Percentiles rank a stretch among this genome's conserved stretches.
These are phyloP conservation scores for Ahaetulla prasina DNA, from an alignment of 2,113 vertebrate species.

Conservation along the genomic window DNA sequence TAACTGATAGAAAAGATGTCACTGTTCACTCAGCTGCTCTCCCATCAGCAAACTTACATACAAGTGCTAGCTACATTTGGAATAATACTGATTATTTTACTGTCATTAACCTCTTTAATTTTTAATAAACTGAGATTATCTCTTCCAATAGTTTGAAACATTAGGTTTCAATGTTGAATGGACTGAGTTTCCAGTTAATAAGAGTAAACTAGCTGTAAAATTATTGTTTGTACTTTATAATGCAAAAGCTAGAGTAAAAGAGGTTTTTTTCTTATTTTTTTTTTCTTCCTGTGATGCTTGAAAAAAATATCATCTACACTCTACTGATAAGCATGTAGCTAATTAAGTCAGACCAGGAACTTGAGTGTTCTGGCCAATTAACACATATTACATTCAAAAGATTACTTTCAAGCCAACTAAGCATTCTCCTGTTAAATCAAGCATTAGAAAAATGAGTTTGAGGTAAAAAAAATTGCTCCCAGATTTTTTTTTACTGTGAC, in stretches of 20 bases:
- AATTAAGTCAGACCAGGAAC: neutral
- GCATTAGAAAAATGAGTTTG: neutral
- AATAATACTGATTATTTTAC: neutral
- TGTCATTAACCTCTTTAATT: too few relatives aligned
- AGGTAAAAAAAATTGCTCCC: neutral
- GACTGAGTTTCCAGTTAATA: neutral
- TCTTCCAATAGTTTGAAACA: neutral
- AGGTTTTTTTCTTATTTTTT: neutral
- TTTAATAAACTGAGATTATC: neutral
- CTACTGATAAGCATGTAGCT: neutral
- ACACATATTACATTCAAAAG: neutral
- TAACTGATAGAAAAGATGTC: neutral
- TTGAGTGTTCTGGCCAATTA: neutral
- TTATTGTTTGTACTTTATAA: neutral
- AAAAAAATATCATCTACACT: neutral
- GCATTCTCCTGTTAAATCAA: neutral
- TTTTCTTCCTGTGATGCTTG: neutral
- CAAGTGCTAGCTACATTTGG: too few relatives aligned
- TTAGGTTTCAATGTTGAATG: neutral
- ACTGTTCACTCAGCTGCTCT: neutral
- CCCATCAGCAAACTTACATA: neutral
- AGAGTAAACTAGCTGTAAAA: neutral
- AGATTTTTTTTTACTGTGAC: neutral
- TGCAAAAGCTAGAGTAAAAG: neutral
- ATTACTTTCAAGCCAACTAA: neutral